These are phyloP conservation scores for Parapsyche elsis DNA, from an alignment of 1,140 invertebrate genomes.

Conservation along the genomic window DNA sequence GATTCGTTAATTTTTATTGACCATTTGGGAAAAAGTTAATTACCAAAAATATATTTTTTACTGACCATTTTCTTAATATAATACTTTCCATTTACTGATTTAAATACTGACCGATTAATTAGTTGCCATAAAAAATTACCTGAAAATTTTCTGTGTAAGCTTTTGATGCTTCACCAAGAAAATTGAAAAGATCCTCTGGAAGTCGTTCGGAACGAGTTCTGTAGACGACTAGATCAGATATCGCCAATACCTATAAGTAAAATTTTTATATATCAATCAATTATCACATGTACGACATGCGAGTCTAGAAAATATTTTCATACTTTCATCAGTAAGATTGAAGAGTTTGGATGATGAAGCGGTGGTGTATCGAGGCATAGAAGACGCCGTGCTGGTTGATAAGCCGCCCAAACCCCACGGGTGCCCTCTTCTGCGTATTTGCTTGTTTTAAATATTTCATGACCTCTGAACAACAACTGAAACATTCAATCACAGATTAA, in stretches of 20 bases:
- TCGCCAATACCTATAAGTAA: constrained; percentile 71
- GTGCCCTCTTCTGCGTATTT: constrained; percentile 80
- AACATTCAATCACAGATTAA: constrained; percentile 23
- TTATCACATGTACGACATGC: neutral
- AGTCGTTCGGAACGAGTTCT: constrained; percentile 81
- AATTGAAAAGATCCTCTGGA: constrained; percentile 83
- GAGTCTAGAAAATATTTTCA: neutral
- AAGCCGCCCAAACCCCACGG: constrained; percentile 84
- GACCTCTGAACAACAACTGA: constrained; percentile 75
- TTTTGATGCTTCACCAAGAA: constrained; percentile 81
- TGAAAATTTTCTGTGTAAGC: constrained; percentile 81
- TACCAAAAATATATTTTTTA: too few relatives aligned
- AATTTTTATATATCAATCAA: neutral
- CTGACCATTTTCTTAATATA: too few relatives aligned
- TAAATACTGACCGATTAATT: too few relatives aligned
- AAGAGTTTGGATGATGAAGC: constrained; percentile 44
- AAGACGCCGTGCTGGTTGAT: constrained; percentile 72
- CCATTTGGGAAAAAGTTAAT: too few relatives aligned
- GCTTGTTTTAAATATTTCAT: constrained; percentile 81
- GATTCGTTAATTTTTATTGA: too few relatives aligned
- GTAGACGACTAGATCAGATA: constrained; percentile 87
- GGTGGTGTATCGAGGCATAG: constrained; percentile 83
- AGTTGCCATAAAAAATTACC: too few relatives aligned
- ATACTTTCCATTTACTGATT: too few relatives aligned
- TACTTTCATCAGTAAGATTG: constrained; percentile 77